phyloP scores from a whole-genome alignment of 1,140 invertebrate species.

The Scaptomyza hsui region DNA sequence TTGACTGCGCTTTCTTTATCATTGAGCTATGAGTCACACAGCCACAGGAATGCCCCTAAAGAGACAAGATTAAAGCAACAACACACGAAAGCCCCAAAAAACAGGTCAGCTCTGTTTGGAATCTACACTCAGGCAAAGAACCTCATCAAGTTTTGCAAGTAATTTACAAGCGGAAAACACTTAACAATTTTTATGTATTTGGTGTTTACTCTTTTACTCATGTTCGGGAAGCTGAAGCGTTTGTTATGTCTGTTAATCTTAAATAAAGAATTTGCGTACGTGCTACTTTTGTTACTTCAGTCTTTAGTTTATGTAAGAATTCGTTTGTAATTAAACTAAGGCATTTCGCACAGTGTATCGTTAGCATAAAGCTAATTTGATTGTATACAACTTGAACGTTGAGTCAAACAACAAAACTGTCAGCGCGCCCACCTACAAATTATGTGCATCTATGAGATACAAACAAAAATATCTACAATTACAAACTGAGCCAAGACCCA shows the following conservation, averaged over 20 bases:
- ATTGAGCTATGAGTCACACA: constrained; percentile 55
- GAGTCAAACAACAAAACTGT: constrained; percentile 48
- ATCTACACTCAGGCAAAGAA: constrained; percentile 5
- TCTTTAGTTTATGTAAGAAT: not conserved
- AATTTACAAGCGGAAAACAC: not conserved
- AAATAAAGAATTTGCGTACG: constrained; percentile 20
- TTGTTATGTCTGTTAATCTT: constrained; percentile 26
- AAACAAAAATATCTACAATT: constrained; percentile 52
- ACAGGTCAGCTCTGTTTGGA: constrained; percentile 1
- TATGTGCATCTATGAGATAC: constrained; percentile 64
- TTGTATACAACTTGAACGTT: constrained; percentile 28
- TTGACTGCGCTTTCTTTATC: constrained; percentile 50
- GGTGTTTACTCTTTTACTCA: not conserved
- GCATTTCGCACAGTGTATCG: constrained; percentile 32
- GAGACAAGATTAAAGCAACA: constrained; percentile 5
- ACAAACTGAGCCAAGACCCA: constrained; percentile 25
- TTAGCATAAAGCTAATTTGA: constrained; percentile 49
- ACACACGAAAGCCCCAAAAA: constrained; percentile 1
- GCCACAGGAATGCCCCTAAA: constrained; percentile 56
- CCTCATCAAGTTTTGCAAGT: not conserved
- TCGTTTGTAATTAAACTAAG: not conserved
- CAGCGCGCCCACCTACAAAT: constrained; percentile 56
- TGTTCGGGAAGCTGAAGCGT: not conserved
- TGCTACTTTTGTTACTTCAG: constrained; percentile 13
- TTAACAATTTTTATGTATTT: not conserved